Percentiles rank a stretch among this genome's conserved stretches.
Evolutionary conservation across 2,113 vertebrate species (phyloP).

Genomic region (Aegypius monachus): DNA sequence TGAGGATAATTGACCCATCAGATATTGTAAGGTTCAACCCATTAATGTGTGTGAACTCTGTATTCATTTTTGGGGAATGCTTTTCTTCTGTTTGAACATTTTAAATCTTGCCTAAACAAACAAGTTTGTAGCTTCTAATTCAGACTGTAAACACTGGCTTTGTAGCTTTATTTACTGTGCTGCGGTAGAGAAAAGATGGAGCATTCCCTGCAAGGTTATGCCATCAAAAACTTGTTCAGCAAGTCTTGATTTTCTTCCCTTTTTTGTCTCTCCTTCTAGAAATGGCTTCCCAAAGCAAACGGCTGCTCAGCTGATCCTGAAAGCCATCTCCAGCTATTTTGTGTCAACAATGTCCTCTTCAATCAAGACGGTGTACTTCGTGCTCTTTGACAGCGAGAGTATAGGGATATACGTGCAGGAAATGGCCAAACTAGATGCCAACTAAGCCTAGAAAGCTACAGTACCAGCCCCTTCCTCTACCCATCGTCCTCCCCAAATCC

Average conservation of each 20-base stretch:
- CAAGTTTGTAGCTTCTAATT: not conserved
- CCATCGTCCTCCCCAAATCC: slow-evolving; percentile 16
- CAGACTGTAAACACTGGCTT: not conserved
- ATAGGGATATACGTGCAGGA: slow-evolving; percentile 99
- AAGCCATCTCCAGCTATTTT: slow-evolving; percentile 97
- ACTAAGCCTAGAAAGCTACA: slow-evolving; percentile 74
- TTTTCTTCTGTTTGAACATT: not conserved
- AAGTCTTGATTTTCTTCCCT: not conserved
- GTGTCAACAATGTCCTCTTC: slow-evolving; percentile 98
- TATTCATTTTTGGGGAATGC: not conserved
- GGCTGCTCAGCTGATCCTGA: slow-evolving; percentile 96
- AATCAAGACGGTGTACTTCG: slow-evolving; percentile 98
- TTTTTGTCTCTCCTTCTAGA: slow-evolving; percentile 60
- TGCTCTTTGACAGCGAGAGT: slow-evolving; percentile 98
- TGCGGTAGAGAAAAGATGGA: accelerated
- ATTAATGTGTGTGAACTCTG: not conserved
- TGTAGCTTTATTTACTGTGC: not conserved
- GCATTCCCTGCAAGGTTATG: not conserved
- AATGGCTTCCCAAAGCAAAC: slow-evolving; percentile 98
- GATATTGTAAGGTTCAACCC: not conserved
- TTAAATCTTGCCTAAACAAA: not conserved
- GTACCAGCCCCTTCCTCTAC: slow-evolving; percentile 9
- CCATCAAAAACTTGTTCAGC: not conserved
- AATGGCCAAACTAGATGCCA: slow-evolving; percentile 95
- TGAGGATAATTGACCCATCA: not conserved